These are phyloP conservation scores for Calosoma granatense DNA, from an alignment of 1,140 invertebrate species.

Conservation along the genomic window DNA sequence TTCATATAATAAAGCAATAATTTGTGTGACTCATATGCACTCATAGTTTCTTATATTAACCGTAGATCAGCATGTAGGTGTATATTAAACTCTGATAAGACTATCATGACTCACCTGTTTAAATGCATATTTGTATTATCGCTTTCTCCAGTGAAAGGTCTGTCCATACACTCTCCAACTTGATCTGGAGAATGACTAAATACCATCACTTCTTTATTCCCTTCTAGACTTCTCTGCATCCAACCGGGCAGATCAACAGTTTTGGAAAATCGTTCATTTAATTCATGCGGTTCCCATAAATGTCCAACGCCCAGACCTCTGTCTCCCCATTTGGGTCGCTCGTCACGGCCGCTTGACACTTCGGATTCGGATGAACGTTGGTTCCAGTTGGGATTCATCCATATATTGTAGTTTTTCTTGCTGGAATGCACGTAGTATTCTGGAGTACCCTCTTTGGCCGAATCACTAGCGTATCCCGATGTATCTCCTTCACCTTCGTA, in stretches of 20 bases:
- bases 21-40: too few species aligned
- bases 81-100: too few species aligned
- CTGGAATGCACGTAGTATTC: conserved; percentile 20
- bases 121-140: conserved; percentile 24
- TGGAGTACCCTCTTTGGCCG: conserved; percentile 36
- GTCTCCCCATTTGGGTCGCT: conserved; percentile 56
- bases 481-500: conserved; percentile 53
- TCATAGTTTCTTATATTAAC: too few species aligned
- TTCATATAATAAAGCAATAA: too few species aligned
- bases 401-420: conserved; percentile 19
- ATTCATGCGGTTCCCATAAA: conserved; percentile 51
- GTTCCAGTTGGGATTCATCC: neutral
- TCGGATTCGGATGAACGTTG: conserved; percentile 17
- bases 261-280: conserved; percentile 26
- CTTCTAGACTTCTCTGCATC: conserved; percentile 48
- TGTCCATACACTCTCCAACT: conserved; percentile 22
- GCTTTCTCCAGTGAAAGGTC: conserved; percentile 27
- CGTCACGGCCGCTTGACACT: conserved; percentile 42
- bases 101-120: neutral
- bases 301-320: conserved; percentile 48
- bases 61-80: too few species aligned
- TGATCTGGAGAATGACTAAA: conserved; percentile 32
- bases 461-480: conserved; percentile 62
- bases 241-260: conserved; percentile 44
- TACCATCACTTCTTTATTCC: conserved; percentile 29